These are phyloP conservation scores for Siniperca scherzeri DNA, from an alignment of 2,797 vertebrate genomes.

Conservation along the genomic window DNA sequence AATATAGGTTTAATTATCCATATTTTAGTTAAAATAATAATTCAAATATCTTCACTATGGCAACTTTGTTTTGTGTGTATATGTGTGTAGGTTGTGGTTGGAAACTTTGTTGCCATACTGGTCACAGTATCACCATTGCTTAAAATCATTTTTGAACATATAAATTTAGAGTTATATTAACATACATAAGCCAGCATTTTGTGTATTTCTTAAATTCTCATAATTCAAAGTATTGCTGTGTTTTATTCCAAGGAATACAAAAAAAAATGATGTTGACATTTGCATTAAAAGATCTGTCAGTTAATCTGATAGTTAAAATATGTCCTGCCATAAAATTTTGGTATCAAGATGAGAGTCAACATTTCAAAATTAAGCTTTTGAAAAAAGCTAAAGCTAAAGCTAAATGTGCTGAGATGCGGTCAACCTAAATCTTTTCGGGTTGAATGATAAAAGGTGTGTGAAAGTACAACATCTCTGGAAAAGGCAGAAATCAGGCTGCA, in stretches of 20 bases:
- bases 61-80: background rate
- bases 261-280: background rate
- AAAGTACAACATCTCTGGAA: constrained; percentile 31
- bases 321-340: background rate
- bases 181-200: background rate
- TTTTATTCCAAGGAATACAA: background rate
- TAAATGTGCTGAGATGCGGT: constrained; percentile 9
- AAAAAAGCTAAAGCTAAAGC: background rate
- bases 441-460: constrained; percentile 32
- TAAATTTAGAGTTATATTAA: background rate
- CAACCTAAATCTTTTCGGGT: constrained; percentile 25
- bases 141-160: background rate
- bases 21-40: background rate
- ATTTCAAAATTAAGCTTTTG: constrained; percentile 6
- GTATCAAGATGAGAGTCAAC: background rate
- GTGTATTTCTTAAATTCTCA: background rate
- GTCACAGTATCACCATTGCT: background rate
- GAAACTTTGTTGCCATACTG: background rate
- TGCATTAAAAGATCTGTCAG: background rate
- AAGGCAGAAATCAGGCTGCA: constrained; percentile 38
- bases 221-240: background rate
- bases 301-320: background rate
- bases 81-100: background rate
- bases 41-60: background rate
- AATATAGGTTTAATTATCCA: background rate